These are phyloP conservation scores for Semotilus atromaculatus DNA, from an alignment of 2,797 vertebrate species.

Conservation along the genomic window DNA sequence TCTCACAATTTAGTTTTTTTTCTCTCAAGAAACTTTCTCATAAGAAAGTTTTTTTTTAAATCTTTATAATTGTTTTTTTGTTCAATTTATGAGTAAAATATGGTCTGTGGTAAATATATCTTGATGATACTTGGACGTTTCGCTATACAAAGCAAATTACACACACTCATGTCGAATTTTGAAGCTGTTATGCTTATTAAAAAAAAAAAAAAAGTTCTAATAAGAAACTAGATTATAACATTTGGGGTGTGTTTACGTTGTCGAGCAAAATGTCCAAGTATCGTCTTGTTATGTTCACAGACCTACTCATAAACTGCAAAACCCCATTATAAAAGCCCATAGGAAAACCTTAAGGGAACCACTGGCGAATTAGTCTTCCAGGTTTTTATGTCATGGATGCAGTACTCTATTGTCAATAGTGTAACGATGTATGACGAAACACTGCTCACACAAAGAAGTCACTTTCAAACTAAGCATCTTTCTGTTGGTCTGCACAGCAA, in stretches of 20 bases:
- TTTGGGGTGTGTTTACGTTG: neutral
- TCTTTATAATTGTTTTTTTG: too few relatives aligned
- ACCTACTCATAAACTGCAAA: neutral
- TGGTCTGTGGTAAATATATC: neutral
- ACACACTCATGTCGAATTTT: neutral
- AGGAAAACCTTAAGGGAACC: neutral
- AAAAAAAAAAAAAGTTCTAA: neutral
- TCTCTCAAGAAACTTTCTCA: too few relatives aligned
- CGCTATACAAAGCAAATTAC: neutral
- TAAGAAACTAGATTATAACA: neutral
- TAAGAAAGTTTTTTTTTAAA: too few relatives aligned
- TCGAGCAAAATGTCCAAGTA: neutral
- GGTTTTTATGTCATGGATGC: neutral
- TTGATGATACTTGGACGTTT: neutral
- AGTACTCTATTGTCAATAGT: neutral
- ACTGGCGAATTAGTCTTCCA: neutral
- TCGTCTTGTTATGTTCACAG: neutral
- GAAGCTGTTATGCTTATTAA: neutral
- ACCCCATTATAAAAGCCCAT: neutral
- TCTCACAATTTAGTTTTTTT: too few relatives aligned
- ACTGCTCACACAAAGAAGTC: neutral
- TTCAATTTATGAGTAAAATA: too few relatives aligned
- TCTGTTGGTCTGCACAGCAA: neutral
- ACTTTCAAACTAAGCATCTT: neutral
- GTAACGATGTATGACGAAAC: neutral